A percentile compares a stretch with the other conserved stretches of the same genome.
phyloP scores from a whole-genome alignment of 2,113 vertebrate species.

The Leucosticte australis region DNA sequence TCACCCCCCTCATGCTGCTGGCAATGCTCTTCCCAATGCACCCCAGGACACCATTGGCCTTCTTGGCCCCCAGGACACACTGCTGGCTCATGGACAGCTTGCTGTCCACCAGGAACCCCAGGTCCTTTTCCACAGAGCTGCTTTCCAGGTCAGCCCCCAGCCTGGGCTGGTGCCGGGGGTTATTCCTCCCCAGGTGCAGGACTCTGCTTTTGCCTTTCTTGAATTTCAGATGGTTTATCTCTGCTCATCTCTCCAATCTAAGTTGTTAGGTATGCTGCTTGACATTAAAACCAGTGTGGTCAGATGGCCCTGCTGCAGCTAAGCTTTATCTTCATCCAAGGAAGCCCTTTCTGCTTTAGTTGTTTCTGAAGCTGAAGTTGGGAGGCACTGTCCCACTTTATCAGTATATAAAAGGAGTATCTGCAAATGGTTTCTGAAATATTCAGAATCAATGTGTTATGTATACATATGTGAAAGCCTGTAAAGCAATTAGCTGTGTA shows the following conservation, averaged over 20 bases:
- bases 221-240: background rate
- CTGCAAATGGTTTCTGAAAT: background rate
- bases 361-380: background rate
- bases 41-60: background rate
- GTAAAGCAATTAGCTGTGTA: background rate
- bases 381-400: background rate
- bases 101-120: background rate
- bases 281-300: background rate
- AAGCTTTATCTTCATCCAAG: background rate
- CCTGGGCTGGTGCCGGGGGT: background rate
- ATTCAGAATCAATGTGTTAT: background rate
- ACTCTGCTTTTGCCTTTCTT: background rate
- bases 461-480: background rate
- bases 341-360: background rate
- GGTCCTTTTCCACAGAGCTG: background rate
- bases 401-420: background rate
- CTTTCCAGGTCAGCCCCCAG: background rate
- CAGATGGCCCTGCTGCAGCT: background rate
- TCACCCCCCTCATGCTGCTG: rapidly evolving
- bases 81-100: background rate
- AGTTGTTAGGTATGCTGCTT: background rate
- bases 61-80: background rate
- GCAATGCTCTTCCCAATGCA: background rate
- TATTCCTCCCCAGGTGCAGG: background rate
- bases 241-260: background rate